A percentile compares a stretch with the other conserved stretches of the same genome.
These are phyloP conservation scores for Caranx ignobilis DNA, from an alignment of 2,113 vertebrate species.

Conservation along the genomic window DNA sequence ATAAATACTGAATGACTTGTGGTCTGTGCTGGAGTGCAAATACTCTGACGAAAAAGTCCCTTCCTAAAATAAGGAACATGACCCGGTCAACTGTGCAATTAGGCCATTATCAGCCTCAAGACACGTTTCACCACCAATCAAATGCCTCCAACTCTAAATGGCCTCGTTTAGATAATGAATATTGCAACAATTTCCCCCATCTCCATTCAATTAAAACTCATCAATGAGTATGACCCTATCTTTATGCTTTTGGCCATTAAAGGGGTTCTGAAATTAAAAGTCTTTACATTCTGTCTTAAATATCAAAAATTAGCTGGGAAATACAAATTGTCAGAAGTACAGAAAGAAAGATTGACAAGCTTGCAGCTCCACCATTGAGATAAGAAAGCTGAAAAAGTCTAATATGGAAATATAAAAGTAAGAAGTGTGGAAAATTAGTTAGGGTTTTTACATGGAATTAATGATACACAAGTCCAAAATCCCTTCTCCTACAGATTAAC, in stretches of 20 bases:
- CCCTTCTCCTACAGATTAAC: slow-evolving; percentile 4
- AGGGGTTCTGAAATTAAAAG: slow-evolving; percentile 58
- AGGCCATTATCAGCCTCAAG: slow-evolving; percentile 69
- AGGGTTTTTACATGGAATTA: not conserved
- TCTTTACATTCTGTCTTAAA: slow-evolving; percentile 48
- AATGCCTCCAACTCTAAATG: slow-evolving; percentile 67
- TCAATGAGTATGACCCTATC: slow-evolving; percentile 62
- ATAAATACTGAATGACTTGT: slow-evolving; percentile 57
- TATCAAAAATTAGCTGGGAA: slow-evolving; percentile 41
- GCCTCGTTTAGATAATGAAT: slow-evolving; percentile 75
- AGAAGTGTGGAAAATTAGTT: slow-evolving; percentile 3
- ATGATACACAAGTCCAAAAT: slow-evolving; percentile 23
- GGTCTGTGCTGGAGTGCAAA: slow-evolving; percentile 41
- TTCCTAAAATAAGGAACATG: slow-evolving; percentile 60
- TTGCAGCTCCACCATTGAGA: slow-evolving; percentile 24
- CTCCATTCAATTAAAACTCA: slow-evolving; percentile 71
- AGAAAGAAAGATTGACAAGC: slow-evolving; percentile 28
- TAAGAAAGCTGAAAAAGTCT: slow-evolving; percentile 21
- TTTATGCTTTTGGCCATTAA: slow-evolving; percentile 50
- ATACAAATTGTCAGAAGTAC: slow-evolving; percentile 38
- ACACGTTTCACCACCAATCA: slow-evolving; percentile 65
- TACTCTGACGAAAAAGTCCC: slow-evolving; percentile 28
- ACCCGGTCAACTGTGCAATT: slow-evolving; percentile 71
- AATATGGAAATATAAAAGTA: slow-evolving; percentile 14
- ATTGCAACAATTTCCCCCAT: slow-evolving; percentile 61